phyloP scores from a whole-genome alignment of 2,888 invertebrate species.

The Habrosyne pyritoides region DNA sequence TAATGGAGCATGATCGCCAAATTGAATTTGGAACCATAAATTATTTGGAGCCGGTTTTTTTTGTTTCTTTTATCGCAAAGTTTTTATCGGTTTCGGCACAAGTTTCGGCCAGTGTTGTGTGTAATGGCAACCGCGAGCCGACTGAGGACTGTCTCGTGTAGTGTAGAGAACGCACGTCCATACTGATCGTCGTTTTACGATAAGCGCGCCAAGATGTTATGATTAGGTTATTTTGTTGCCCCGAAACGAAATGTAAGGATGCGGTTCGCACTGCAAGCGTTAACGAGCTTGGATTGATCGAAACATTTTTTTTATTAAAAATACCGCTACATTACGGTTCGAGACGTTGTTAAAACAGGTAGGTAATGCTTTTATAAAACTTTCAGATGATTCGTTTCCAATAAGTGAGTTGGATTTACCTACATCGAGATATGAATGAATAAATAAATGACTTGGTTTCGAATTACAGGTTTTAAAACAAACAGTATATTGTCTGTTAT shows the following conservation, averaged over 20 bases:
- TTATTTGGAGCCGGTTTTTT: slow-evolving; percentile 38
- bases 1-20: slow-evolving; percentile 9
- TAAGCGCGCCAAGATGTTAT: slow-evolving; percentile 57
- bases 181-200: slow-evolving; percentile 42
- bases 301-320: slow-evolving; percentile 18
- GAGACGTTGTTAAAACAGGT: neutral
- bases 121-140: slow-evolving; percentile 42
- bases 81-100: slow-evolving; percentile 27
- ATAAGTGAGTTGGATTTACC: neutral
- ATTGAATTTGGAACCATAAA: slow-evolving; percentile 15
- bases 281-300: slow-evolving; percentile 29
- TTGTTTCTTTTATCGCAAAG: slow-evolving; percentile 27
- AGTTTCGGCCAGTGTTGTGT: slow-evolving; percentile 40
- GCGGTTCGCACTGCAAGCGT: slow-evolving; percentile 22
- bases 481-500: too few species aligned
- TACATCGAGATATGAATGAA: neutral
- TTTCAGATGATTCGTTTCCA: neutral
- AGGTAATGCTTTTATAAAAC: neutral
- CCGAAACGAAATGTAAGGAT: slow-evolving; percentile 24
- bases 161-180: slow-evolving; percentile 14
- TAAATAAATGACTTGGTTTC: too few species aligned
- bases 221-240: slow-evolving; percentile 36
- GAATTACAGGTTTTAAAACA: too few species aligned
- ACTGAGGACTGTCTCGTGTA: slow-evolving; percentile 45
- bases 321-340: slow-evolving; percentile 17